Evolutionary conservation across 2,113 vertebrate species (phyloP), one percentile per base, ranked within the genome.

Genomic region (Vidua chalybeata): DNA sequence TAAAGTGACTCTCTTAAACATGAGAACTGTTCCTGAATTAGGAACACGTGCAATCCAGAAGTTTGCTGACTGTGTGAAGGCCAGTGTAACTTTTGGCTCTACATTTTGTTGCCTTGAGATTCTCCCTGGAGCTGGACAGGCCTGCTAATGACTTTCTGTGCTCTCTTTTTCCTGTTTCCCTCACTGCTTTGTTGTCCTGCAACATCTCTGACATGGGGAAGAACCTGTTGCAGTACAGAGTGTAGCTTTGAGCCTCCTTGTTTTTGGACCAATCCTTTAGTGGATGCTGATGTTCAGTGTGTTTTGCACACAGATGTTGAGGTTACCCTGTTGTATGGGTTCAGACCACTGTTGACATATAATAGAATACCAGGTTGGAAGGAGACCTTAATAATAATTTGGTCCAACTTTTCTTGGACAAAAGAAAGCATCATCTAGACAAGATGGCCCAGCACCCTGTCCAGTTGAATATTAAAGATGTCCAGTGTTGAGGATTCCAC

Each of bases 11-110:
- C 77, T 83, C 35, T 90, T 78, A 30, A 79, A 73, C 23, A 41
- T 45, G 58, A 77, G 73, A 82, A 49, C 69, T 21, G 48, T 82
- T 48, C 33, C 41, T 92, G 77, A 61, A 79, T 87, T 75, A 61
- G 52, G 56, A 74, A 28, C 10, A 23, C 23, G 66, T 75, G 73
- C 61, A 68, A 24, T 78, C 22, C 48, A 58, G 87, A 66, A 45
- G 26, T 27, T 77, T 91, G 71, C 58, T 83, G 82, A 10, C 83
- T 72, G 45, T 95, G 33, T 24, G 15, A 91, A 85, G 35, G 71
- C 46, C 62, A 62, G 16, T 79, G 66, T 82, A 51, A 68, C 74
- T 87, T 45, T 62, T 91, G 35, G 23, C 71, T 87, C 62, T 62
- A 15, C 6, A 0, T 87, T 89, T 48, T 55, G 41, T 52, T 82